Base-by-base conservation (phyloP, 2,888 invertebrate genomes). In the Epsilonema sp. region DNA sequence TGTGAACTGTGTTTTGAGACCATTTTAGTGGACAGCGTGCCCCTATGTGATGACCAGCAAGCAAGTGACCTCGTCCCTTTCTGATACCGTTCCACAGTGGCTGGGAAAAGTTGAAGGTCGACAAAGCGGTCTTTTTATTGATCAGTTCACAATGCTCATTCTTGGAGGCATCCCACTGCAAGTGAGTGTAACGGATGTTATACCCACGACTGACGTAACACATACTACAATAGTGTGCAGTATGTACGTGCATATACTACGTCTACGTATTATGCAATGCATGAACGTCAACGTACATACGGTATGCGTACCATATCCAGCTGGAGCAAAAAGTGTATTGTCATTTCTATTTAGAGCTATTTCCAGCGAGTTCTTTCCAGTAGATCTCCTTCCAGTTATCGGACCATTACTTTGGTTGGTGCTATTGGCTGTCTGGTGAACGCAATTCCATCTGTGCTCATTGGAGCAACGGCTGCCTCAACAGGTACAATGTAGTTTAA, bases 321-420 rank as follows among this genome's bases (percentile, higher is more conserved):
- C n/a, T n/a, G n/a, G n/a, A n/a, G n/a, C n/a, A n/a, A n/a, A n/a
- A n/a, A n/a, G n/a, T n/a, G n/a, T n/a, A n/a, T n/a, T n/a, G n/a
- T n/a, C n/a, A n/a, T n/a, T n/a, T n/a, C n/a, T n/a, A n/a, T 42
- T 26, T 63, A 64, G 54, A 54, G 63, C 2, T 64, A 63, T 51
- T 63, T 64, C 49, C 64, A 64, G 55, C 52, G 64, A 19, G 62
- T 64, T 13, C 54, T 64, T 37, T 63, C 63, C 1, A 58, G 59
- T 26, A 49, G 51, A 20, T 56, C 53, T 25, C 53, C 55, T 5
- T 44, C 37, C 13, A 54, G 60, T 41, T 63, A 63, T 1, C 58
- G 56, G 51, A 37, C 55, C 2, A 47, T 64, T 23, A 62, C 63
- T 4, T 49, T 60, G 21, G 52, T 55, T 1, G 62, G 58, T 1